Evolutionary conservation across 2,888 invertebrate genomes (phyloP), one percentile per base, ranked within the genome.

Genomic region (Balanococcus diminutus): DNA sequence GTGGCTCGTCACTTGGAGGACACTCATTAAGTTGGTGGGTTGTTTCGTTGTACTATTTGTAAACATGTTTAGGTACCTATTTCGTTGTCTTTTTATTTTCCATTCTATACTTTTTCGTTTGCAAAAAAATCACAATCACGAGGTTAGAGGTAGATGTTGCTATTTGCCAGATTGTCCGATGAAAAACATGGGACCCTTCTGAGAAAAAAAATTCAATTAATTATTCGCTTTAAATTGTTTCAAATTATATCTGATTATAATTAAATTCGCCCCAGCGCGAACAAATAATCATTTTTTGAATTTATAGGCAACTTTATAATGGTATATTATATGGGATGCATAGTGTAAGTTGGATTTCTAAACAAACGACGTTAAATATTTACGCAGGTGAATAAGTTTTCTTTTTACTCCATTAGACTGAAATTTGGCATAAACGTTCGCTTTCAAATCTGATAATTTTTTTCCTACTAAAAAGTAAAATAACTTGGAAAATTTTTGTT

Each of bases 341-440:
- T 28, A 28, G 28, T 67, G 8, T 25, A 67, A 25, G 61, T 67
- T 67, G 14, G 28, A 28, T 67, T 25, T 28, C 28, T 9, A 28
- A 67, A 67, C 61, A 25, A 67, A 67, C 61, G 61, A 28, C 61
- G 14, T 28, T 67, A 67, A 67, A 67, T 67, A 67, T 67, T 67
- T 67, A 67, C 61, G 61, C 61, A 67, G 61, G 28, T 67, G 61
- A 67, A 67, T 67, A 67, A 67, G 61, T 67, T 67, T 67, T 67
- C 22, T 56, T 56, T 46, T 25, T 67, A 67, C 61, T 67, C 61
- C 61, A 67, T 67, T 67, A 67, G 61, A 28, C 61, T 28, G 28
- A 67, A 67, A 67, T 67, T 67, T 67, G 61, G 61, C 61, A 67
- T 28, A 67, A 22, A 28, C 61, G 25, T 67, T 67, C 1, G 61